A percentile compares a stretch with the other conserved stretches of the same genome.
Evolutionary conservation across 2,113 vertebrate species (phyloP).

Genomic region (Cyprinodon tularosa): DNA sequence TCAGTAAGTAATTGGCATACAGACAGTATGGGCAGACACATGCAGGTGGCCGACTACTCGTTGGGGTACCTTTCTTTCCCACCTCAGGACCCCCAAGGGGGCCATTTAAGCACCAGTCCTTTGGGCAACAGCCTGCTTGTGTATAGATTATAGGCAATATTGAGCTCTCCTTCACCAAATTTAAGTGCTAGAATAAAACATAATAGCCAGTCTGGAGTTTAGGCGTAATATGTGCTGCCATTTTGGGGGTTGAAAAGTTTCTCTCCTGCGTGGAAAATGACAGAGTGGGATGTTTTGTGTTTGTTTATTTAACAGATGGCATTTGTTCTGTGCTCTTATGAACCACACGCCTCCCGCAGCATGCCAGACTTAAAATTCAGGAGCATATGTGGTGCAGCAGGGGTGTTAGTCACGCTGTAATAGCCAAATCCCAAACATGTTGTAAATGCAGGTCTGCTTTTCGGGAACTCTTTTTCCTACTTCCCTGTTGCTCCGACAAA

Average conservation of each 20-base stretch:
- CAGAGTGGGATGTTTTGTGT: constrained; percentile 57
- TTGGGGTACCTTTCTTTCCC: constrained; percentile 65
- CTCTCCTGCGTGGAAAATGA: constrained; percentile 54
- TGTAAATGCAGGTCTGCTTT: constrained; percentile 81
- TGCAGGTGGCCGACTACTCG: constrained; percentile 76
- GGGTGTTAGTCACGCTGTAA: constrained; percentile 81
- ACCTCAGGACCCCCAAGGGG: constrained; percentile 75
- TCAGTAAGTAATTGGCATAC: constrained; percentile 81
- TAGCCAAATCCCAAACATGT: constrained; percentile 84
- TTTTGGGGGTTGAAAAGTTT: constrained; percentile 70
- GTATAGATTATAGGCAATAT: constrained; percentile 82
- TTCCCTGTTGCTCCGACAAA: constrained; percentile 68
- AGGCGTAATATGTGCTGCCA: constrained; percentile 68
- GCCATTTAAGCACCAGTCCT: constrained; percentile 72
- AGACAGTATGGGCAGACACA: constrained; percentile 69
- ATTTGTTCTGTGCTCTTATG: constrained; percentile 75
- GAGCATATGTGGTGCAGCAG: constrained; percentile 81
- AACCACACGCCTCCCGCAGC: constrained; percentile 70
- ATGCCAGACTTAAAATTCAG: constrained; percentile 81
- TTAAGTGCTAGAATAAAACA: constrained; percentile 82
- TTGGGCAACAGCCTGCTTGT: constrained; percentile 71
- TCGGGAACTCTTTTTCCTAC: constrained; percentile 68
- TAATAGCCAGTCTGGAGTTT: constrained; percentile 83
- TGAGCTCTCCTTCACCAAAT: constrained; percentile 77
- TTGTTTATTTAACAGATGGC: constrained; percentile 84